Percentiles rank a stretch among this genome's conserved stretches.
phyloP scores from a whole-genome alignment of 2,797 vertebrate genomes.

The Potorous gilbertii region DNA sequence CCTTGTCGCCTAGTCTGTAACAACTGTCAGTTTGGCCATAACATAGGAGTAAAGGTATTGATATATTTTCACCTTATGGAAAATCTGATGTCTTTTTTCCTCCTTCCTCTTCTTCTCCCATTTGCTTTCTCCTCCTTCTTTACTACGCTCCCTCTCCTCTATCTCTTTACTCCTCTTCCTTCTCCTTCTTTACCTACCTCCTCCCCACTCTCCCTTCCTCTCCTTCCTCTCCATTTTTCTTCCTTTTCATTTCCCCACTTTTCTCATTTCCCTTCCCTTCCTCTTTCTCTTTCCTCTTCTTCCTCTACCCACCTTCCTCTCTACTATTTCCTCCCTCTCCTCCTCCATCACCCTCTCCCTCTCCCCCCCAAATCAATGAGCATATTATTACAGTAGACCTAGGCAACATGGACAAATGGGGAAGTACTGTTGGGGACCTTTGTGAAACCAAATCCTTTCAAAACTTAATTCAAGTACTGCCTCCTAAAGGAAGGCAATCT shows the following conservation, averaged over 20 bases:
- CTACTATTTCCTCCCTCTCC: not conserved
- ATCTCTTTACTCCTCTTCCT: no score
- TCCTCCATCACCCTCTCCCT: not conserved
- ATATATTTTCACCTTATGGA: not conserved
- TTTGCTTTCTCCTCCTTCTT: not conserved
- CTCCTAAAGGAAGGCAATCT: not conserved
- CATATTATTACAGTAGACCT: not conserved
- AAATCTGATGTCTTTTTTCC: not conserved
- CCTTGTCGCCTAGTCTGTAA: no score
- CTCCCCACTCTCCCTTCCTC: not conserved
- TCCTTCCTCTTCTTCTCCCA: not conserved
- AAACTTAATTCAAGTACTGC: not conserved
- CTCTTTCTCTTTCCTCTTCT: not conserved
- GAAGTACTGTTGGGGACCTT: not conserved
- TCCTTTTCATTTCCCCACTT: not conserved
- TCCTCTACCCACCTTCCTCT: not conserved
- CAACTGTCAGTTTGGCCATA: not conserved
- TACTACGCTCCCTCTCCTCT: no score
- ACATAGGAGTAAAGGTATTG: not conserved
- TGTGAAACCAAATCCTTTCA: conserved; percentile 4
- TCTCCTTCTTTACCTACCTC: not conserved
- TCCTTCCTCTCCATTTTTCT: not conserved
- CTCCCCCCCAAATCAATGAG: not conserved
- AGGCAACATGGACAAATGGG: not conserved
- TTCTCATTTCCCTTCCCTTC: no score